Base-by-base conservation (phyloP, 2,888 invertebrate species). In the Netelia virgata region DNA sequence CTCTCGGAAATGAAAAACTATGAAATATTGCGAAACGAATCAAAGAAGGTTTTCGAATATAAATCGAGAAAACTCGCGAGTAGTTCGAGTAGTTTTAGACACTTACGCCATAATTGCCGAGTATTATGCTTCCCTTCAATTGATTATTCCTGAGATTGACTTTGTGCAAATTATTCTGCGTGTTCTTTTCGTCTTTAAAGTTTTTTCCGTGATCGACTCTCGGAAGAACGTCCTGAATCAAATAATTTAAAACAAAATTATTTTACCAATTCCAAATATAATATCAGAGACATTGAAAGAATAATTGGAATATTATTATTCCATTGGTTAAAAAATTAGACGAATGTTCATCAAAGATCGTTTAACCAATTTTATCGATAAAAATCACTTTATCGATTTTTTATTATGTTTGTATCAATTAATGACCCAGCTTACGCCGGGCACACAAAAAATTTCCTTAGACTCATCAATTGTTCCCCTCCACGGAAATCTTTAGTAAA, bases 31-130 rank as follows among this genome's bases (percentile, higher is more conserved):
- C 10, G n/a, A 28, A 72, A 14, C 3, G 6, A 36, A 36, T 47
- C 14, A 14, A 47, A 14, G 1, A 10, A 43, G 53, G 28, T 28
- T n/a, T n/a, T 57, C 36, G 36, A 36, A 28, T 28, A 28, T 28
- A 28, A 36, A 36, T 23, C 2, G 16, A 2, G 36, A 16, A 41
- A 36, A 18, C 14, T 23, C n/a, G 14, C 10, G 8, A 70, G 41
- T 70, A 20, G 6, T 50, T n/a, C n/a, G n/a, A n/a, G n/a, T n/a
- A n/a, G n/a, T n/a, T n/a, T n/a, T n/a, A n/a, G n/a, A n/a, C n/a
- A n/a, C n/a, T 95, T 94, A 97, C 97, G 93, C 97, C 97, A 94
- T 97, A 97, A 93, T 97, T 97, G 78, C 97, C 97, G 73, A 97
- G 95, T 88, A 97, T 96, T 86, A 97, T 97, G 94, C 96, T 97